Conservation (phyloP, 2,888 invertebrate species). For the Eulithis testata region DNA sequence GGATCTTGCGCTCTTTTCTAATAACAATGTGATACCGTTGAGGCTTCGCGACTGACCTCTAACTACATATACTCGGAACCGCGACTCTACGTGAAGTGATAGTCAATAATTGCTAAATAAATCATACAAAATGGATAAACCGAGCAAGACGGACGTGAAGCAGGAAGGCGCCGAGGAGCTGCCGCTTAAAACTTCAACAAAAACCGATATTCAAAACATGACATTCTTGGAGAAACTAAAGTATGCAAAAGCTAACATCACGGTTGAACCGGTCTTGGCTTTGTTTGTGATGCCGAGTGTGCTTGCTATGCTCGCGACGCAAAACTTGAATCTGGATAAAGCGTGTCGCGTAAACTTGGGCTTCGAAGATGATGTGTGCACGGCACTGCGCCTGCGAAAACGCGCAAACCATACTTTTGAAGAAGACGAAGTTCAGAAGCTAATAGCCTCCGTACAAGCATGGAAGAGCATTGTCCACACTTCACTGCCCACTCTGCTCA, state of each 20-base stretch:
- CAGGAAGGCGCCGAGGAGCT: slow-evolving; percentile 59
- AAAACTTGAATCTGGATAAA: slow-evolving; percentile 93
- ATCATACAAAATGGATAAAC: slow-evolving; percentile 55
- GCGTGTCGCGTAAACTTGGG: slow-evolving; percentile 92
- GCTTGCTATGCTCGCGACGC: slow-evolving; percentile 89
- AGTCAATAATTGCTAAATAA: slow-evolving; percentile 13
- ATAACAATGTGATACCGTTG: slow-evolving; percentile 51
- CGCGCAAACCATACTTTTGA: slow-evolving; percentile 87
- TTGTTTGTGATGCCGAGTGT: slow-evolving; percentile 87
- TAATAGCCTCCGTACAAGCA: slow-evolving; percentile 82
- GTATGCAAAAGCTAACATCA: slow-evolving; percentile 82
- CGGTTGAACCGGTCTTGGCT: slow-evolving; percentile 87
- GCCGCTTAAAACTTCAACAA: slow-evolving; percentile 62
- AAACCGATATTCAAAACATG: slow-evolving; percentile 61
- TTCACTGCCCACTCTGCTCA: slow-evolving; percentile 79
- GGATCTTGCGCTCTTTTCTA: slow-evolving; percentile 48
- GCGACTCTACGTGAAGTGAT: slow-evolving; percentile 5
- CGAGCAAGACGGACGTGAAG: slow-evolving; percentile 48
- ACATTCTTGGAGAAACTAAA: slow-evolving; percentile 74
- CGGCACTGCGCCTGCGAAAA: slow-evolving; percentile 87
- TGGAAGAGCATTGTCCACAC: slow-evolving; percentile 84
- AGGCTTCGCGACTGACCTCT: slow-evolving; percentile 7
- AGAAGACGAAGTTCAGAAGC: slow-evolving; percentile 86
- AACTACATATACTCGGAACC: slow-evolving; percentile 3
- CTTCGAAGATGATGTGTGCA: slow-evolving; percentile 88